Conservation (phyloP, 2,888 invertebrate genomes). For the Sinopyrophorus schimmeli region DNA sequence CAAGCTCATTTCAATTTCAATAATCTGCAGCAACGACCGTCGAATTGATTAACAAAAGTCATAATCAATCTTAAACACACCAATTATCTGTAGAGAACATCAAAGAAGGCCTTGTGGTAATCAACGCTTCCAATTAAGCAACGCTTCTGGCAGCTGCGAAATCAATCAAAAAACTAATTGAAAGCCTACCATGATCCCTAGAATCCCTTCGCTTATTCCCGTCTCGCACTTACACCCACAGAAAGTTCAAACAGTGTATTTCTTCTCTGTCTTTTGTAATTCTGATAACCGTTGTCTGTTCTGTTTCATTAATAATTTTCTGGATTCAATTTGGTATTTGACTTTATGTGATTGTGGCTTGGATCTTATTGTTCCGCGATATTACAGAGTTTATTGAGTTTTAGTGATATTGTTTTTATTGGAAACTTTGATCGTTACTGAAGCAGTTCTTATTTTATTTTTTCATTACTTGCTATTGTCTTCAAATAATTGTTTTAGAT, state of each 20-base stretch:
- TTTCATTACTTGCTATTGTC: conserved; percentile 49
- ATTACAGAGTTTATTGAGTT: conserved; percentile 52
- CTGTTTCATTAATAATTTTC: conserved; percentile 54
- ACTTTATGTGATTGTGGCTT: conserved; percentile 51
- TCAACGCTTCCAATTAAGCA: conserved; percentile 56
- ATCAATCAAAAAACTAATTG: conserved; percentile 57
- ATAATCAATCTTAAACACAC: conserved; percentile 55
- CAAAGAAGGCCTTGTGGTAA: conserved; percentile 53
- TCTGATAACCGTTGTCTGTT: conserved; percentile 45
- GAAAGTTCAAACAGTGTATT: conserved; percentile 14
- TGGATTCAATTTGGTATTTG: conserved; percentile 53
- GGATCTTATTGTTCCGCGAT: conserved; percentile 50
- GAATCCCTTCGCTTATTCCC: conserved; percentile 46
- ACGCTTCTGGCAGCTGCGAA: conserved; percentile 53
- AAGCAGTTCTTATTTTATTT: conserved; percentile 44
- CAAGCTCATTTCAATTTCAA: conserved; percentile 35
- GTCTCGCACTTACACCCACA: conserved; percentile 30
- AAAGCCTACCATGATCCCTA: conserved; percentile 53
- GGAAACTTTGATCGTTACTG: conserved; percentile 41
- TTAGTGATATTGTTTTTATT: conserved; percentile 51
- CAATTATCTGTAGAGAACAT: conserved; percentile 53
- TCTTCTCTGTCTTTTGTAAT: conserved; percentile 33
- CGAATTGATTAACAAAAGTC: conserved; percentile 52
- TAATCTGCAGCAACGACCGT: conserved; percentile 32
- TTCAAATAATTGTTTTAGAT: conserved; percentile 40